A percentile compares a stretch with the other conserved stretches of the same genome.
These are phyloP conservation scores for Synanthedon vespiformis DNA, from an alignment of 2,888 invertebrate species.

Conservation along the genomic window DNA sequence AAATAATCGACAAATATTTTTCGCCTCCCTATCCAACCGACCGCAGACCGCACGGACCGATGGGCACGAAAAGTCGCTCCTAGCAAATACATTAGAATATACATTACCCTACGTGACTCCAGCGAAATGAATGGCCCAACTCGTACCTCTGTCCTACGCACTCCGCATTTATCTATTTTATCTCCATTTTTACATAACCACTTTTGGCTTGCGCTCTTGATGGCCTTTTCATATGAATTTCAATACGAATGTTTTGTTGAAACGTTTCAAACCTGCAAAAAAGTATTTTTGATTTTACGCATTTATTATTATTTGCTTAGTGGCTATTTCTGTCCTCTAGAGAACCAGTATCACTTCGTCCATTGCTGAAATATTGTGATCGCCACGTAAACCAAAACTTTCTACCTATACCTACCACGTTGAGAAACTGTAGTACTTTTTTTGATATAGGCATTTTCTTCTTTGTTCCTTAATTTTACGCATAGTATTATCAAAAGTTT, in stretches of 20 bases:
- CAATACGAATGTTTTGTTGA: background rate
- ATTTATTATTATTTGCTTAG: too few species aligned
- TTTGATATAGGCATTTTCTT: too few species aligned
- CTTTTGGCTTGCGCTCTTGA: background rate
- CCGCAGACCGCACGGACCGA: slow-evolving; percentile 66
- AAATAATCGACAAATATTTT: background rate
- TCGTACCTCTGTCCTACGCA: slow-evolving; percentile 25
- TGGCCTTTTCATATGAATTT: background rate
- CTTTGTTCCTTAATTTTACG: too few species aligned
- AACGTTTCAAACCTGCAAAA: too few species aligned
- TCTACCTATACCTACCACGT: too few species aligned
- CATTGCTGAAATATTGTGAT: too few species aligned
- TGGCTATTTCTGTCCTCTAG: too few species aligned
- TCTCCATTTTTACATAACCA: slow-evolving; percentile 4
- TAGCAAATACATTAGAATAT: slow-evolving; percentile 70
- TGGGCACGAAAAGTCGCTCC: slow-evolving; percentile 67
- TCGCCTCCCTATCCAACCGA: slow-evolving; percentile 11
- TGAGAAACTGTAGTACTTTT: too few species aligned
- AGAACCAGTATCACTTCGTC: too few species aligned
- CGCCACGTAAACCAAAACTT: too few species aligned
- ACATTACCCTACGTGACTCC: slow-evolving; percentile 67
- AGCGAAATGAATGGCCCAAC: slow-evolving; percentile 54
- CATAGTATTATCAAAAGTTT: too few species aligned
- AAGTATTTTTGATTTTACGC: too few species aligned
- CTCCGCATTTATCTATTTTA: slow-evolving; percentile 18